A percentile compares a stretch with the other conserved stretches of the same genome.
Conservation (phyloP, 1,140 invertebrate species). For the Drosophila kikkawai region DNA sequence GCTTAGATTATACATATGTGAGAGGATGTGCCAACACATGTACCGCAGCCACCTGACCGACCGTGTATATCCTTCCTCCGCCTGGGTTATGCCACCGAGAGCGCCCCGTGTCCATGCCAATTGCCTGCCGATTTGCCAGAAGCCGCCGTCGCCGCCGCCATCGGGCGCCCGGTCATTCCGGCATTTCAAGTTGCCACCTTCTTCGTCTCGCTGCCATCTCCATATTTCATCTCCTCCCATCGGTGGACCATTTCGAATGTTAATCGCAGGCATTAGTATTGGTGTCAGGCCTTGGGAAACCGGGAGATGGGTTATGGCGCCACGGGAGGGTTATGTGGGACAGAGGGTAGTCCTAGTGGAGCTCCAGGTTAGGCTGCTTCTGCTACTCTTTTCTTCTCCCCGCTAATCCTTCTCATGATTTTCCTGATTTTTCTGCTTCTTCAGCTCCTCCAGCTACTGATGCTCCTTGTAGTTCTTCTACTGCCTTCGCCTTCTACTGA, state of each 20-base stretch:
- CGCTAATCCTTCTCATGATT: too few relatives aligned
- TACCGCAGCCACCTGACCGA: conserved; percentile 46
- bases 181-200: conserved; percentile 2
- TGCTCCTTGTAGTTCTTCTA: too few relatives aligned
- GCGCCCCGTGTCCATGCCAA: conserved; percentile 2
- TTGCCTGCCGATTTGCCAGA: conserved; percentile 37
- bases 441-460: too few relatives aligned
- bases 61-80: not conserved
- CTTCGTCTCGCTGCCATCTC: not conserved
- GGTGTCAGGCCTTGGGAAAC: conserved; percentile 70
- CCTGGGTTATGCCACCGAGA: not conserved
- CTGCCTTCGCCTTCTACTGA: too few relatives aligned
- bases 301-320: conserved; percentile 22
- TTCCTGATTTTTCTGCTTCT: too few relatives aligned
- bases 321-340: conserved; percentile 49
- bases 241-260: conserved; percentile 64
- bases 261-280: conserved; percentile 82
- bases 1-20: conserved; percentile 49
- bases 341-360: conserved; percentile 2
- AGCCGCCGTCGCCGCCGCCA: not conserved
- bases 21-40: conserved; percentile 24
- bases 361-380: not conserved
- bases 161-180: not conserved
- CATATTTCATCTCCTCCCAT: conserved; percentile 12
- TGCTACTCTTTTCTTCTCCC: not conserved